Base-by-base conservation (phyloP, 2,888 invertebrate species). In the Drosophila nr. perissopoda region DNA sequence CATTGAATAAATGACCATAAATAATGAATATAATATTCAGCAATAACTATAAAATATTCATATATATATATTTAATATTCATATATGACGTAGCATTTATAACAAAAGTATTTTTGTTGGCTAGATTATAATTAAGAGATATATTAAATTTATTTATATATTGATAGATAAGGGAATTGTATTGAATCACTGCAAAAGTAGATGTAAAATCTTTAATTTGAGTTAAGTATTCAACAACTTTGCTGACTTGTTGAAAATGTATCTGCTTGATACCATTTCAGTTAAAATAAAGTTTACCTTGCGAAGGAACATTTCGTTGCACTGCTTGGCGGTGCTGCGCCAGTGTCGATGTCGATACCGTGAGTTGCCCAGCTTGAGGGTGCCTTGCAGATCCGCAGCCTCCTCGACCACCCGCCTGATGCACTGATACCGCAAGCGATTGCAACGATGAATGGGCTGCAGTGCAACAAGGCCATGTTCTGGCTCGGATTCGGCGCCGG, bases 221-320 rank as follows among this genome's bases (percentile, higher is more conserved):
- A n/a, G 16, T 31, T 52, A 4, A 2, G 8, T 8, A 11, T 11
- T 36, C 7, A 36, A 7, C 25, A 27, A 25, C 4, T 21, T 34
- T 54, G 31, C 11, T 52, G 49, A 7, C 49, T 29, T 10, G 18
- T 10, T 16, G n/a, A 25, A 34, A 16, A 25, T 53, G 25, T 25
- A 53, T 25, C 53, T 34, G 34, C 25, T 10, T 10, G 53, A 34
- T 25, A 34, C 34, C 10, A 31, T 18, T 16, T 16, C 3, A 21
- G 3, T 42, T 6, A 31, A 16, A n/a, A 42, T n/a, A 3, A 18
- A 25, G 18, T 68, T 71, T 94, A 98, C 97, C 97, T 97, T 97
- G 93, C 96, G 95, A 73, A 98, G 95, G 94, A 98, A 98, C 89
- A 96, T 94, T 93, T 97, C 97, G 92, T 98, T 98, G 94, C 98